These are phyloP conservation scores for Yponomeuta cagnagella DNA, from an alignment of 2,888 invertebrate genomes.

Conservation along the genomic window DNA sequence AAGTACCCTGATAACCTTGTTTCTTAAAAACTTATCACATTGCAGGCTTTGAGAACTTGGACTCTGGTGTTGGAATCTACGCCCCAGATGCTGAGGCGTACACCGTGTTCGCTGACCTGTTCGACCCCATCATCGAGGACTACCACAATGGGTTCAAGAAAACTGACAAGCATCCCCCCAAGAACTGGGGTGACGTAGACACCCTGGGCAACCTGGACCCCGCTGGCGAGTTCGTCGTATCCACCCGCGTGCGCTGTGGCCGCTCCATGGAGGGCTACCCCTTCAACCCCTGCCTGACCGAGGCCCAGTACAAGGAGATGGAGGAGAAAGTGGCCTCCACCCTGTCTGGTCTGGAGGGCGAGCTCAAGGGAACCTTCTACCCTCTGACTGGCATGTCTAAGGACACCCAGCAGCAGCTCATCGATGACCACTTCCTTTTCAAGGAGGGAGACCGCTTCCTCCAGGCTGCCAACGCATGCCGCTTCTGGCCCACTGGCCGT, in stretches of 20 bases:
- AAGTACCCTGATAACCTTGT: background rate
- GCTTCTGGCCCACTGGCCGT: constrained; percentile 97
- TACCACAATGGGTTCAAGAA: constrained; percentile 97
- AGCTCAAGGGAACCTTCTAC: constrained; percentile 96
- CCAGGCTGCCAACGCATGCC: constrained; percentile 95
- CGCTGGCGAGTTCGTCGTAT: constrained; percentile 91
- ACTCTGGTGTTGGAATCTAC: constrained; percentile 97
- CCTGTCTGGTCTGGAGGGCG: constrained; percentile 87
- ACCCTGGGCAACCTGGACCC: constrained; percentile 95
- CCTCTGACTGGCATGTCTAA: constrained; percentile 97
- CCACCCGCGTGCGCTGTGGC: constrained; percentile 97
- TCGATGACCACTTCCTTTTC: constrained; percentile 98
- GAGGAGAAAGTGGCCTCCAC: constrained; percentile 91
- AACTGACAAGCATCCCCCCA: constrained; percentile 94
- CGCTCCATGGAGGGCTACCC: constrained; percentile 96
- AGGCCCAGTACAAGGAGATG: constrained; percentile 98
- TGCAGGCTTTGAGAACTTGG: constrained; percentile 93
- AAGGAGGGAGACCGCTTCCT: constrained; percentile 96
- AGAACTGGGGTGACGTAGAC: constrained; percentile 95
- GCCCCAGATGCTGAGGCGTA: constrained; percentile 98
- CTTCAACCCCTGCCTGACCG: constrained; percentile 97
- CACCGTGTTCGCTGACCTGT: constrained; percentile 92
- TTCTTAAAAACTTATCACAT: constrained; percentile 20
- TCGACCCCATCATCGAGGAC: constrained; percentile 98
- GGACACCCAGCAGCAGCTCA: constrained; percentile 95